These are phyloP conservation scores for Globodera rostochiensis DNA, from an alignment of 1,140 invertebrate genomes.

Conservation along the genomic window DNA sequence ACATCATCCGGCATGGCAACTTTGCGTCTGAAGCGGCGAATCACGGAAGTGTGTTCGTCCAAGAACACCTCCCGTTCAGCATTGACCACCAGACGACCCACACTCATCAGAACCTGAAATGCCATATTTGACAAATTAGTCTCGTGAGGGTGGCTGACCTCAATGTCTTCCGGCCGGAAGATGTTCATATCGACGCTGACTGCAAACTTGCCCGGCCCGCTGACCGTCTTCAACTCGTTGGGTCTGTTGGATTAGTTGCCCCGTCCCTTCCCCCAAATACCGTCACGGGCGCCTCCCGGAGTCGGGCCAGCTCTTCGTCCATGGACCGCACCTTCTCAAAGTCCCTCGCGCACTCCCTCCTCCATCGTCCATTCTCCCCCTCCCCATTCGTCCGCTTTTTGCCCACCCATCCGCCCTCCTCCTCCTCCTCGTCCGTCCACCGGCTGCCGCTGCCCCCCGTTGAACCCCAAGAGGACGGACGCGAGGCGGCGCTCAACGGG, in stretches of 20 bases:
- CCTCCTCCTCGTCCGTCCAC: constrained; percentile 4
- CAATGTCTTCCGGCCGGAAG: constrained; percentile 36
- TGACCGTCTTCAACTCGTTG: constrained; percentile 20
- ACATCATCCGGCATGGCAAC: constrained; percentile 34
- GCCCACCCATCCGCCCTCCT: background rate
- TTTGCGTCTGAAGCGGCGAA: constrained; percentile 14
- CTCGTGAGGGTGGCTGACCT: constrained; percentile 3
- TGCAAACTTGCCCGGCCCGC: constrained; percentile 12
- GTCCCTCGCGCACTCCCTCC: background rate
- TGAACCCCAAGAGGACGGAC: constrained; percentile 8
- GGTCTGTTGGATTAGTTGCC: background rate
- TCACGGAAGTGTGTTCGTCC: constrained; percentile 10
- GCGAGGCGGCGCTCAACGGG: background rate
- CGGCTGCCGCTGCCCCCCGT: background rate
- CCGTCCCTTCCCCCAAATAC: background rate
- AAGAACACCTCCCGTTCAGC: constrained; percentile 32
- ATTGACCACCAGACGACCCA: constrained; percentile 24
- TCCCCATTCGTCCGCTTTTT: background rate
- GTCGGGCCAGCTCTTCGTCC: constrained; percentile 14
- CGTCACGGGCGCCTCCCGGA: constrained; percentile 19
- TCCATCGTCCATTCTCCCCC: background rate
- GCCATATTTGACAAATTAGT: constrained; percentile 14
- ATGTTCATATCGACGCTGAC: constrained; percentile 32
- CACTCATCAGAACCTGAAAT: constrained; percentile 30
- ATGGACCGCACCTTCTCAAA: background rate